phyloP scores from a whole-genome alignment of 2,888 invertebrate genomes.

The Pristionchus arcanus region DNA sequence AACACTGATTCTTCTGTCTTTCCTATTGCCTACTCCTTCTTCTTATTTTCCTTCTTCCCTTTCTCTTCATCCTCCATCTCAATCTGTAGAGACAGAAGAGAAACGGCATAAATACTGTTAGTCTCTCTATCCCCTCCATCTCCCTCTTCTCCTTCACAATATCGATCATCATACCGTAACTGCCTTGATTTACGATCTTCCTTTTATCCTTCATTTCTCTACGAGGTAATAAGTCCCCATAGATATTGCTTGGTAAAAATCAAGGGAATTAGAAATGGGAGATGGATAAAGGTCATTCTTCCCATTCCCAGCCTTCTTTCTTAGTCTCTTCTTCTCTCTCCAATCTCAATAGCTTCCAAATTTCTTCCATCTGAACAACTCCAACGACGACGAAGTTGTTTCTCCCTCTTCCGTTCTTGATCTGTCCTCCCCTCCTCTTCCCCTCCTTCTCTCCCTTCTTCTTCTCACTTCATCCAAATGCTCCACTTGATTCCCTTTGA shows the following conservation, averaged over 20 bases:
- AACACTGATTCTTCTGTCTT: conserved; percentile 23
- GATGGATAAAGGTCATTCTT: conserved; percentile 11
- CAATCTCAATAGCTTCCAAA: conserved; percentile 30
- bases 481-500: conserved; percentile 5
- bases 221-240: neutral
- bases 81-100: conserved; percentile 28
- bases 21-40: neutral
- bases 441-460: conserved; percentile 9
- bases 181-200: conserved; percentile 26
- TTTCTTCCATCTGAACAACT: neutral
- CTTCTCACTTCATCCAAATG: neutral
- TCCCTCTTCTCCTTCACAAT: neutral
- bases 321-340: conserved; percentile 27
- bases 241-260: neutral
- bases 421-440: neutral
- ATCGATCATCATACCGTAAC: conserved; percentile 34
- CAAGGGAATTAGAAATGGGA: conserved; percentile 2
- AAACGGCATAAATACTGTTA: conserved; percentile 32
- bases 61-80: conserved; percentile 10
- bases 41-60: neutral
- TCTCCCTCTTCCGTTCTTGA: neutral
- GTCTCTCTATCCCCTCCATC: conserved; percentile 19
- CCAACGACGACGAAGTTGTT: neutral
- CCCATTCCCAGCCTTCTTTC: neutral
- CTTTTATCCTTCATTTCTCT: neutral